These are phyloP conservation scores for Oligia fasciuncula DNA, from an alignment of 2,888 invertebrate genomes.

Conservation along the genomic window DNA sequence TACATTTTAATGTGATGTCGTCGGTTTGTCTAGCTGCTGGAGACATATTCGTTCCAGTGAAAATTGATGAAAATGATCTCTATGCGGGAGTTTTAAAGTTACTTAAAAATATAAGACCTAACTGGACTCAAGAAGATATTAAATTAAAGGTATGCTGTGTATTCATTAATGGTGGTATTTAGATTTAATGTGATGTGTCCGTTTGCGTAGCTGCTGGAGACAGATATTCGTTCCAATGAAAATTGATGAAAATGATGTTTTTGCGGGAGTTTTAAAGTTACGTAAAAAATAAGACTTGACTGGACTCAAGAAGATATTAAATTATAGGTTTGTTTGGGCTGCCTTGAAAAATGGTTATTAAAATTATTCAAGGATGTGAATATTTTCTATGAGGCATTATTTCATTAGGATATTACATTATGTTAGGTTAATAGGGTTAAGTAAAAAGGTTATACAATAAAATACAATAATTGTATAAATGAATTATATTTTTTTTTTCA, in stretches of 20 bases:
- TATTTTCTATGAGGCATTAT: background rate
- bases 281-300: conserved; percentile 92
- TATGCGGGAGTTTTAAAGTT: conserved; percentile 92
- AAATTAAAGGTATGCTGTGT: conserved; percentile 92
- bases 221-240: conserved; percentile 89
- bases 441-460: background rate
- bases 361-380: background rate
- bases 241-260: conserved; percentile 92
- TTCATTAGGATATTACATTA: background rate
- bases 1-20: conserved; percentile 71
- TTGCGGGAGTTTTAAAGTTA: conserved; percentile 92
- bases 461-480: background rate
- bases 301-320: conserved; percentile 92
- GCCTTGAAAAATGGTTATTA: background rate
- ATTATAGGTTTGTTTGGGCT: background rate
- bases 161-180: conserved; percentile 10
- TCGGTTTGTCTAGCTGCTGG: conserved; percentile 76
- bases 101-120: conserved; percentile 92
- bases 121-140: conserved; percentile 92
- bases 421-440: background rate
- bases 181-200: conserved; percentile 72
- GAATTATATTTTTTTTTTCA: conserved; percentile 75
- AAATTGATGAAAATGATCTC: conserved; percentile 92
- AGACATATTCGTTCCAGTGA: conserved; percentile 89
- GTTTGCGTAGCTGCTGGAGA: conserved; percentile 78